Evolutionary conservation across 2,888 invertebrate genomes (phyloP), one percentile per base, ranked within the genome.

Genomic region (Agrochola lychnidis): DNA sequence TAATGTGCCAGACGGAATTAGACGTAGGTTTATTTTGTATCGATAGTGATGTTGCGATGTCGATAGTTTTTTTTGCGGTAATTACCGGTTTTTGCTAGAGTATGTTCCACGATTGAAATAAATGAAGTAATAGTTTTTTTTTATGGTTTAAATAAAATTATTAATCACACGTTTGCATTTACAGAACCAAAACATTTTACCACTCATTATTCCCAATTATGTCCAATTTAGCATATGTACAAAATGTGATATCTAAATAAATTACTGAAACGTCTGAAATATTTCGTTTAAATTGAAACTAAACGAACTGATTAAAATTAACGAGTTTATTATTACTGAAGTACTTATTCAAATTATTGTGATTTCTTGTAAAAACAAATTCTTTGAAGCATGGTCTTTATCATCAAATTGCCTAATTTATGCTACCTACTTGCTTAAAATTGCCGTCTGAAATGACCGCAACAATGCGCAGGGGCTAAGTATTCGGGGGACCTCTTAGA

Each of bases 41-140:
- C 40, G 25, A 56, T 81, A 87, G 83, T 76, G 83, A 73, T 82
- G 86, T 76, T 16, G n/a, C 7, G 16, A 70, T 78, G 14, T 82
- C 84, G 76, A 85, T 75, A 74, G 40, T 42, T 56, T 48, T 48
- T 71, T 78, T 78, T 77, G 7, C 71, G 75, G 70, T 59, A 53
- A 53, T 45, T 63, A 68, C n/a, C 86, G 86, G 78, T 86, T 85
- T 79, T 81, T 81, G 42, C 7, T 45, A 14, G 4, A 42, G 22
- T n/a, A 36, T 16, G 30, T 25, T 56, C 12, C 12, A 56, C n/a
- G 4, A 12, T 10, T 56, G 9, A n/a, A 25, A n/a, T 53, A 53
- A n/a, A n/a, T 36, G 2, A 2, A 5, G 19, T 22, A 5, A 7
- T 59, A 14, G 7, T 57, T 14, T 25, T 53, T 62, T 40, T 12